Conservation (phyloP, 2,888 invertebrate genomes). For the Aleiodes alternator region DNA sequence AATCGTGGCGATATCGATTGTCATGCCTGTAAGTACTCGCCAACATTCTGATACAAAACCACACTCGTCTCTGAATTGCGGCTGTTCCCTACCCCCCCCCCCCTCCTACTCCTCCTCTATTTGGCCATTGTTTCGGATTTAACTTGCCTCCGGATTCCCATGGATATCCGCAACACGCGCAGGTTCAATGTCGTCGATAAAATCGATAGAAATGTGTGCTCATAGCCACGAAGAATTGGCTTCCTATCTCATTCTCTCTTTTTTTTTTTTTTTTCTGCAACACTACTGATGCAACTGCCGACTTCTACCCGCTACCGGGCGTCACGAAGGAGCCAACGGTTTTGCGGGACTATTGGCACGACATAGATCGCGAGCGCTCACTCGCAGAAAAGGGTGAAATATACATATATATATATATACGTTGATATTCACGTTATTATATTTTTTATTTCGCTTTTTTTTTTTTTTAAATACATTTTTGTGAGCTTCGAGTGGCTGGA, state of each 20-base stretch:
- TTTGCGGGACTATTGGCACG: conserved; percentile 49
- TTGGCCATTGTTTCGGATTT: conserved; percentile 30
- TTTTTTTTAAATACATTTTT: background rate
- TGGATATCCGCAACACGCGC: conserved; percentile 26
- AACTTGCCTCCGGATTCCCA: conserved; percentile 29
- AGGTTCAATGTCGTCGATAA: conserved; percentile 46
- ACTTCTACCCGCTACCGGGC: conserved; percentile 34
- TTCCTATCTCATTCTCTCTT: background rate
- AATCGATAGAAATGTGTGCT: conserved; percentile 45
- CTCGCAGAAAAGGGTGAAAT: background rate
- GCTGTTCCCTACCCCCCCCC: background rate
- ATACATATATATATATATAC: background rate
- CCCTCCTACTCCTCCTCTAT: conserved; percentile 30
- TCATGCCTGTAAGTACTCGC: conserved; percentile 34
- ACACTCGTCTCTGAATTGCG: conserved; percentile 33
- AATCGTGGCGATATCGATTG: conserved; percentile 44
- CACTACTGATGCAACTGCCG: conserved; percentile 26
- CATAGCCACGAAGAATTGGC: conserved; percentile 32
- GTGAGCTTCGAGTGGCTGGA: conserved; percentile 7
- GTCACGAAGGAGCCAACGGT: conserved; percentile 46
- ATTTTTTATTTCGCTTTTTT: background rate
- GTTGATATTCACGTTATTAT: background rate
- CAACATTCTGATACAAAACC: conserved; percentile 17
- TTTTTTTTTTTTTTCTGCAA: conserved; percentile 1
- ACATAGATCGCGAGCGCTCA: conserved; percentile 18